Evolutionary conservation across 30 jellyfish, hydroid and myxozoan genomes (phyloP).

Genomic region (Aurelia sp.): DNA sequence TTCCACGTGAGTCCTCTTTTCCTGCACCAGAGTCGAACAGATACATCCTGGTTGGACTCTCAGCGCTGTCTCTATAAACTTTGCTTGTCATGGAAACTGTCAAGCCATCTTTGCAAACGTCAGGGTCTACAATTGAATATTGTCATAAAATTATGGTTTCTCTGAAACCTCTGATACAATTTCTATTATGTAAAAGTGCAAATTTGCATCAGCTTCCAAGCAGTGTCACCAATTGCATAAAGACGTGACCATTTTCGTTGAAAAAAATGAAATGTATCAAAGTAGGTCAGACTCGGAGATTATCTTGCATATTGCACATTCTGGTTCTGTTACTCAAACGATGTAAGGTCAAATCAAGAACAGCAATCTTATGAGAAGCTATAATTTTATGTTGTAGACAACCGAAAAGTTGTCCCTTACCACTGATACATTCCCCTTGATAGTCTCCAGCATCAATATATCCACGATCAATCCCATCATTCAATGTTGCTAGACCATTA

Average conservation of each 20-base stretch:
- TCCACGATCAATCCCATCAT: constrained; percentile 82
- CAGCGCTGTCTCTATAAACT: constrained; percentile 75
- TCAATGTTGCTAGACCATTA: constrained; percentile 87
- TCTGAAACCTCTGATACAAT: too few relatives aligned
- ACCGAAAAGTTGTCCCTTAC: constrained; percentile 30
- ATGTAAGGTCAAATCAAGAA: too few relatives aligned
- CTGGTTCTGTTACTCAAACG: too few relatives aligned
- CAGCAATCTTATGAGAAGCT: too few relatives aligned
- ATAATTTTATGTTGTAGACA: too few relatives aligned
- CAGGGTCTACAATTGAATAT: constrained; percentile 74
- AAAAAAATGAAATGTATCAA: too few relatives aligned
- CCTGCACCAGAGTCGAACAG: constrained; percentile 97
- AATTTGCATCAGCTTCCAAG: too few relatives aligned
- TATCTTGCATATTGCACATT: too few relatives aligned
- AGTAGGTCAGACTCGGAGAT: too few relatives aligned
- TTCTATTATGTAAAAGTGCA: too few relatives aligned
- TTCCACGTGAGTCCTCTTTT: constrained; percentile 92
- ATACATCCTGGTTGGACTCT: constrained; percentile 73
- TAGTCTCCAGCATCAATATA: constrained; percentile 97
- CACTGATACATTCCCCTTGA: constrained; percentile 96
- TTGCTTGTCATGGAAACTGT: constrained; percentile 89
- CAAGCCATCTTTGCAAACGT: constrained; percentile 84
- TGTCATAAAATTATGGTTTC: not conserved
- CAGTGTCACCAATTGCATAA: too few relatives aligned
- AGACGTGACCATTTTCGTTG: too few relatives aligned